Conservation (phyloP, 2,797 vertebrate species). For the Setipinna tenuifilis region DNA sequence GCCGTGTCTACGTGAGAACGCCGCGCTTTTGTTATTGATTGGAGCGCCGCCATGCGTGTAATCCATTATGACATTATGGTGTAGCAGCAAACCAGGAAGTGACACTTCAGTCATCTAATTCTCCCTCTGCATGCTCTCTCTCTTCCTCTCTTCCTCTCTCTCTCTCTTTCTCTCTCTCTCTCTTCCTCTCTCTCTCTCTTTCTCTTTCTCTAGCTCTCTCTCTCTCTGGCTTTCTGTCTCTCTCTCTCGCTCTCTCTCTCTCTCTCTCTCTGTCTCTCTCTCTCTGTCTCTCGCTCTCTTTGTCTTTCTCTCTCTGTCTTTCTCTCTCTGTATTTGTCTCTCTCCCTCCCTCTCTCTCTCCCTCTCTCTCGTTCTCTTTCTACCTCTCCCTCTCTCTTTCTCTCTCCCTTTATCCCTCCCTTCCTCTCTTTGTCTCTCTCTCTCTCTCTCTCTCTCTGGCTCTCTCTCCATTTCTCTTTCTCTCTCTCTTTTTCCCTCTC, state of each 20-base stretch:
- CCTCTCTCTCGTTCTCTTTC: not conserved
- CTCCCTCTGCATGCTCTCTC: not conserved
- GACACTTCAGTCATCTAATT: constrained; percentile 3
- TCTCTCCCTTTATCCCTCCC: not conserved
- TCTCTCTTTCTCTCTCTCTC: not conserved
- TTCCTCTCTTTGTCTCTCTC: not conserved
- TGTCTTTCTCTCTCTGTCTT: not conserved
- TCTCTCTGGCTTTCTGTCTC: not conserved
- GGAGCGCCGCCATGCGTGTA: not conserved
- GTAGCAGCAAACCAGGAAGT: not conserved
- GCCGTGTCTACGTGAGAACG: not conserved
- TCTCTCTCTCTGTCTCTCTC: not conserved
- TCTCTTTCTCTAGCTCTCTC: too few relatives aligned
- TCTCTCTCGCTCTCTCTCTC: not conserved
- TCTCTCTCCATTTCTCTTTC: not conserved
- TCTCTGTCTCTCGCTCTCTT: not conserved
- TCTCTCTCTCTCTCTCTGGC: not conserved
- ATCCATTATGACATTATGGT: not conserved
- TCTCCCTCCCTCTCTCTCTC: not conserved
- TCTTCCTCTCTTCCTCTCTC: not conserved
- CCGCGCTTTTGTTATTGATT: constrained; percentile 5
- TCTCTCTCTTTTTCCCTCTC: not conserved
- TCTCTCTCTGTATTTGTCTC: not conserved
- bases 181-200: not conserved
- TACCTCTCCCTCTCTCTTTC: not conserved